These are phyloP conservation scores for Cyrtonyx montezumae DNA, from an alignment of 2,113 vertebrate species.

Conservation along the genomic window DNA sequence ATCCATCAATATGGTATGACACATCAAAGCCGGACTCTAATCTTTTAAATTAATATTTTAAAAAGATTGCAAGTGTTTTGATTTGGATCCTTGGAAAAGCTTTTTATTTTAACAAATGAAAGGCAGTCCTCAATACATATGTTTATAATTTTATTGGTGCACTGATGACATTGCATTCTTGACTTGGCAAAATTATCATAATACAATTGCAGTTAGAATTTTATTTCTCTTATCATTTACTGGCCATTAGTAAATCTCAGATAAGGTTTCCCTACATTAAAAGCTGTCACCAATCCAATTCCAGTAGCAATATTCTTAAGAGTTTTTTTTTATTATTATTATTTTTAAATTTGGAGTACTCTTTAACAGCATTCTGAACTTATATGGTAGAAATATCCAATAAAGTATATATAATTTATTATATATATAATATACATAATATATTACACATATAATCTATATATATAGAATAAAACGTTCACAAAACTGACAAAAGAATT, in stretches of 20 bases:
- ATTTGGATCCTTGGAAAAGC: slow-evolving; percentile 5
- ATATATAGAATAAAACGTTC: not conserved
- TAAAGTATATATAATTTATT: too few species aligned
- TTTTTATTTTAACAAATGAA: slow-evolving; percentile 23
- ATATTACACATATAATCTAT: too few species aligned
- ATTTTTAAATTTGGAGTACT: not conserved
- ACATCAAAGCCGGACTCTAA: slow-evolving; percentile 35
- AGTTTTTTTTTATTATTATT: not conserved
- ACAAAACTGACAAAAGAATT: not conserved
- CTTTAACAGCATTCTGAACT: not conserved
- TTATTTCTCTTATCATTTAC: not conserved
- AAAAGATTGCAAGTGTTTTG: slow-evolving; percentile 29
- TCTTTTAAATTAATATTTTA: slow-evolving; percentile 49
- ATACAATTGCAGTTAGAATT: not conserved
- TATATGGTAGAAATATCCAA: not conserved
- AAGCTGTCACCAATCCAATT: not conserved
- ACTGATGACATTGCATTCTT: not conserved
- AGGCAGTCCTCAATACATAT: not conserved
- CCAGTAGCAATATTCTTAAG: not conserved
- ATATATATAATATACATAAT: too few species aligned
- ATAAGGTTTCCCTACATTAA: not conserved
- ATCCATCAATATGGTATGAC: slow-evolving; percentile 27
- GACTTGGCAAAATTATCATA: not conserved
- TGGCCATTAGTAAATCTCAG: not conserved
- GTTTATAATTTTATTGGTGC: not conserved